Base-by-base conservation (phyloP, 2,888 invertebrate species). In the Liodrosophila aerea region DNA sequence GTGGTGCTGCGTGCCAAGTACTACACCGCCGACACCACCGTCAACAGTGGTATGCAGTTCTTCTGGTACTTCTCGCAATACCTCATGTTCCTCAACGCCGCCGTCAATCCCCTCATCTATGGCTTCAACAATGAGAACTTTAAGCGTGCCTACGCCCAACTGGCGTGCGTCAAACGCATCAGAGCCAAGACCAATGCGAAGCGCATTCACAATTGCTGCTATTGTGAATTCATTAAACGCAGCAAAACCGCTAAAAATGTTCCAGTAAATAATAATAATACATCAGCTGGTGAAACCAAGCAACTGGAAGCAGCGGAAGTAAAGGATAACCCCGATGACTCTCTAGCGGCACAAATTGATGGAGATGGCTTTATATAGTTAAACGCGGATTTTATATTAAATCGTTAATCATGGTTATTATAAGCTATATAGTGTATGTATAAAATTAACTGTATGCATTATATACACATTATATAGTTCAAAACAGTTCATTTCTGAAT, bases 71-170 rank as follows among this genome's bases (percentile, higher is more conserved):
- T 91, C 1, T 93, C 95, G 0, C 94, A 94, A 76, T 94, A 92
- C 76, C 89, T 95, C 1, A 93, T 95, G 88, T 93, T 94, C 71
- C 77, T 93, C 2, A 95, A 94, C 87, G 93, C 94, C 3, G 94
- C 95, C 1, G 88, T 95, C 45, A 95, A 95, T 86, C 95, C 96
- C 0, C 88, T 95, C 0, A 93, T 96, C 59, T 95, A 95, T 71
- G 95, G 95, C 2, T 93, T 94, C 53, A 94, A 93, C 7, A 95
- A 95, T 80, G 92, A 93, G 27, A 92, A 93, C 72, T 93, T 95
- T 76, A 90, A 92, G 8, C 92, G 92, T 46, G 94, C 94, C 9
- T 94, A 95, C 88, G 73, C 84, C 30, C 94, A 90, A 8, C 96
- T 96, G 91, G 76, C 87, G 27, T 81, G 66, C 37, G 73, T 80